A percentile compares a stretch with the other conserved stretches of the same genome.
Evolutionary conservation across 2,888 invertebrate species (phyloP).

Genomic region (Stomorhina lunata): DNA sequence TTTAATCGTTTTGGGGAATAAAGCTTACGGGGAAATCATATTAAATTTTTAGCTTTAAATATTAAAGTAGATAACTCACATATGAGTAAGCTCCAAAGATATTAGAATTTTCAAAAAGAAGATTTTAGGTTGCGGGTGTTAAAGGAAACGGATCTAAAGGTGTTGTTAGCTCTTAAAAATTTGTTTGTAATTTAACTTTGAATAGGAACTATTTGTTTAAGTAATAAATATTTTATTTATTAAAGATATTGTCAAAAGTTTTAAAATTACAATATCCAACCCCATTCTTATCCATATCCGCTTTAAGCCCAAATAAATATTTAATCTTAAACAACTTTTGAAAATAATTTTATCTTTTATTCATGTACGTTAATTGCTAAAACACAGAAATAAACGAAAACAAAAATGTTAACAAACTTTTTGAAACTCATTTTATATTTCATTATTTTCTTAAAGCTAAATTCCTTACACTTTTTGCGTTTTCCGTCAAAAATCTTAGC

Average conservation of each 20-base stretch:
- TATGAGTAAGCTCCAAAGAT: not conserved
- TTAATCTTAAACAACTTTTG: conserved; percentile 26
- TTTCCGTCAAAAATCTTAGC: conserved; percentile 28
- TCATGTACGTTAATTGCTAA: conserved; percentile 52
- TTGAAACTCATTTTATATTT: not conserved
- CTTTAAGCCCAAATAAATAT: conserved; percentile 26
- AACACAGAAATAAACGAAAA: not conserved
- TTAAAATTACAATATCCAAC: no score
- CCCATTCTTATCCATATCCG: not conserved
- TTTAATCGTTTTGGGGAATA: conserved; percentile 23
- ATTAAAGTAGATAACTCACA: not conserved
- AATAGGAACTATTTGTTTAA: no score
- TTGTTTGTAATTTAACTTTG: no score
- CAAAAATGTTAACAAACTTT: conserved; percentile 5
- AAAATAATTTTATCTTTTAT: conserved; percentile 52
- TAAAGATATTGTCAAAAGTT: no score
- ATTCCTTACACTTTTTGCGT: conserved; percentile 35
- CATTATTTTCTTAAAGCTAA: conserved; percentile 23
- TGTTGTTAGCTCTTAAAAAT: no score
- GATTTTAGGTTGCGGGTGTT: no score
- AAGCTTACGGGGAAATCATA: not conserved
- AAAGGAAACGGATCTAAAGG: no score
- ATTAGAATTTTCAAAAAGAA: no score
- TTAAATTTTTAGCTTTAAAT: conserved; percentile 6
- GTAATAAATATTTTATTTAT: no score